Evolutionary conservation across 2,888 invertebrate genomes (phyloP), one percentile per base, ranked within the genome.

Genomic region (Rhamnusium bicolor): DNA sequence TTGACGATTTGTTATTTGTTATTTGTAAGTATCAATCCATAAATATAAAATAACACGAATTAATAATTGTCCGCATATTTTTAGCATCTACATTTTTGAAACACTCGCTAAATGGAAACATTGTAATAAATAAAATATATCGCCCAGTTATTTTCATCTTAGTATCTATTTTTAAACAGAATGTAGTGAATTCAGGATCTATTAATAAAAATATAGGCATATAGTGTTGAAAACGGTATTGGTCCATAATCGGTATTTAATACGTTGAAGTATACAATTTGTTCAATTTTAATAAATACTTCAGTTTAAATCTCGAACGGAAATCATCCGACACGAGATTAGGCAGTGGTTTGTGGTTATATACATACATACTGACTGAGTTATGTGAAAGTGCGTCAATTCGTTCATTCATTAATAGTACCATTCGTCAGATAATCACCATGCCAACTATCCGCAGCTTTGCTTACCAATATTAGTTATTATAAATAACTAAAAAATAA

Each of bases 371-470:
- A 29, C 14, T 24, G 62, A 19, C 1, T 7, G 19, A 40, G 32
- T 53, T 65, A 53, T 53, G 58, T 12, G 58, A 58, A 71, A 71
- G 16, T 76, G 54, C 75, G 73, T 76, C 73, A 76, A 73, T 68
- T 29, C 29, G 60, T 74, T 70, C 75, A 76, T 76, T 76, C 75
- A 76, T 71, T 76, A 73, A 73, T 76, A 74, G 72, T 72, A 58
- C 68, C 27, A 40, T 56, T 51, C 68, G 60, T 60, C 56, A 63
- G 63, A 29, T 51, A 62, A 70, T 54, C 40, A 29, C 67, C 67
- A 74, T 65, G 74, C 74, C 71, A 74, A 71, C 53, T 32, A 19
- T 29, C 53, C 65, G 4, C 19, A 10, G 49, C 49, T 14, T 14
- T 27, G 49, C 49, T 49, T 49, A 16, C 24, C 49, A 18, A 49